These are phyloP conservation scores for Temnothorax rugatulus DNA, from an alignment of 2,888 invertebrate genomes.

Conservation along the genomic window DNA sequence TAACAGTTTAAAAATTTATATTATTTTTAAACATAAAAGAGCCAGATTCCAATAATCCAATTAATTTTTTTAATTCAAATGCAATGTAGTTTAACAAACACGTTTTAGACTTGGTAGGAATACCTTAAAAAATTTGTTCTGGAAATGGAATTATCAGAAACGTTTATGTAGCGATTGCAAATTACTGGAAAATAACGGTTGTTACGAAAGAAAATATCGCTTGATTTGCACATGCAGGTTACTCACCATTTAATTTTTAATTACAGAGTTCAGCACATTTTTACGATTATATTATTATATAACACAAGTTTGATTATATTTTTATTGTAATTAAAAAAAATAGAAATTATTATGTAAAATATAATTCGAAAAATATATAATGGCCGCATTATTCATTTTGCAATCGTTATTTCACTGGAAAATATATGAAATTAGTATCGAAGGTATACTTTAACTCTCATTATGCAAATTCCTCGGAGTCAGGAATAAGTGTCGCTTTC, in stretches of 20 bases:
- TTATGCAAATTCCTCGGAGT: constrained; percentile 13
- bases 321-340: neutral
- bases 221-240: neutral
- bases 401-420: neutral
- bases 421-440: constrained; percentile 6
- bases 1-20: neutral
- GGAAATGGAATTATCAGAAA: neutral
- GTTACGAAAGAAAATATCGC: constrained; percentile 4
- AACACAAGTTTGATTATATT: neutral
- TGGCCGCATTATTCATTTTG: neutral
- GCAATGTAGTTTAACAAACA: neutral
- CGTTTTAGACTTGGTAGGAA: neutral
- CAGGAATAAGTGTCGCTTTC: neutral
- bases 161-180: neutral
- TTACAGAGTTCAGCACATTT: neutral
- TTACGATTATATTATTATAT: neutral
- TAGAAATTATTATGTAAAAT: neutral
- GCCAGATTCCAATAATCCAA: neutral
- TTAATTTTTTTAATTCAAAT: neutral
- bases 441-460: constrained; percentile 1
- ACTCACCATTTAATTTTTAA: neutral
- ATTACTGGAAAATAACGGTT: constrained; percentile 17
- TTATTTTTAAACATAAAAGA: neutral
- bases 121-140: neutral
- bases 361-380: constrained; percentile 3